Evolutionary conservation across 2,888 invertebrate genomes (phyloP), one percentile per base, ranked within the genome.

Genomic region (Marronus borbonicus): DNA sequence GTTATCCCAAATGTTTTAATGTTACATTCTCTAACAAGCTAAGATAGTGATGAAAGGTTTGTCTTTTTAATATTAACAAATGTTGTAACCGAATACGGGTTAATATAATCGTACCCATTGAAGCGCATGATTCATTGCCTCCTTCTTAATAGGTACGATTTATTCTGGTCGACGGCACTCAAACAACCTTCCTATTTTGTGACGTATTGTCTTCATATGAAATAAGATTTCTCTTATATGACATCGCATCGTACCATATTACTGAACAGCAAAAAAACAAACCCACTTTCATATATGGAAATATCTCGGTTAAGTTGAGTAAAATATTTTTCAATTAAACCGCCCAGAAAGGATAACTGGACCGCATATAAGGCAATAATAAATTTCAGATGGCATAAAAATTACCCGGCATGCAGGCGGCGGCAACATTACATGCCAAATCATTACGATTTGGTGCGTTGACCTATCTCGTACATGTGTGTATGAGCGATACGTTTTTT

Each of bases 271-370:
- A 44, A 39, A 58, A 70, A 72, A 58, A 58, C 12, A 36, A 72
- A 60, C 72, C 72, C 58, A 72, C 50, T 50, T 44, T 74, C 39
- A 60, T 74, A 74, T 74, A 74, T 44, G 72, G 72, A 44, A 60
- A 60, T 74, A 74, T 50, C 28, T 50, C 72, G 72, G 14, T 55
- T n/a, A 20, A 52, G 44, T 58, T 39, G 60, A 44, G 20, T 74
- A 60, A 72, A 74, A 74, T 74, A 72, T 74, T 74, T 74, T 74
- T 60, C 58, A 74, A 74, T 74, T 74, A 74, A 39, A 20, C 17
- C 39, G 14, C 28, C 72, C 44, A 74, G 72, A 60, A 74, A 74
- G 72, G 72, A 74, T 62, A 74, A 60, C 60, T 62, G 44, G 72
- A 44, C 44, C 72, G 44, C 66, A 12, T 20, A 70, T 74, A 74